These are phyloP conservation scores for Euschistus heros DNA, from an alignment of 1,140 invertebrate genomes.

Conservation along the genomic window DNA sequence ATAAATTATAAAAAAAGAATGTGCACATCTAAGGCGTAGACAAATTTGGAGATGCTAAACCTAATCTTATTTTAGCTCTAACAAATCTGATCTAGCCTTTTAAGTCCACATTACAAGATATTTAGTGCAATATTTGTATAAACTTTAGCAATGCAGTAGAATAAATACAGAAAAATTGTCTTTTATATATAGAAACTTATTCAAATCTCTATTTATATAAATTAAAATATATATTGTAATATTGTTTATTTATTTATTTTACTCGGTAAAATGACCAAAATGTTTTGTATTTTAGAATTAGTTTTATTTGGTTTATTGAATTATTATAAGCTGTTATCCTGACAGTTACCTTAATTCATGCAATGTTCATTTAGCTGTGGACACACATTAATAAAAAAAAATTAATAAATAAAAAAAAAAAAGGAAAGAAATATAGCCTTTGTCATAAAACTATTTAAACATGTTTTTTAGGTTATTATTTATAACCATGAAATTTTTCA, in stretches of 20 bases:
- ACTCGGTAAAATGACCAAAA: not conserved
- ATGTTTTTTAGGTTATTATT: too few species aligned
- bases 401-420: too few species aligned
- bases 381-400: too few species aligned
- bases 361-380: too few species aligned
- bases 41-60: not conserved
- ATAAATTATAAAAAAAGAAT: not conserved
- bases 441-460: too few species aligned
- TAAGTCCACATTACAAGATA: not conserved
- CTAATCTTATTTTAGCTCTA: not conserved
- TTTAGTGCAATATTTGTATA: slow-evolving; percentile 3
- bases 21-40: not conserved
- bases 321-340: too few species aligned
- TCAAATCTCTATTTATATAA: not conserved
- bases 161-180: not conserved
- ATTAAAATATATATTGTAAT: not conserved
- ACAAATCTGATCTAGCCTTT: too few species aligned
- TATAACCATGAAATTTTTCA: too few species aligned
- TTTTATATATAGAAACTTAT: slow-evolving; percentile 2
- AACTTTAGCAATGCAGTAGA: not conserved
- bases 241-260: not conserved
- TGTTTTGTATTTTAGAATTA: too few species aligned
- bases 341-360: too few species aligned
- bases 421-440: too few species aligned
- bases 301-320: too few species aligned